phyloP scores from a whole-genome alignment of 2,797 vertebrate species.

The Urophycis tenuis region DNA sequence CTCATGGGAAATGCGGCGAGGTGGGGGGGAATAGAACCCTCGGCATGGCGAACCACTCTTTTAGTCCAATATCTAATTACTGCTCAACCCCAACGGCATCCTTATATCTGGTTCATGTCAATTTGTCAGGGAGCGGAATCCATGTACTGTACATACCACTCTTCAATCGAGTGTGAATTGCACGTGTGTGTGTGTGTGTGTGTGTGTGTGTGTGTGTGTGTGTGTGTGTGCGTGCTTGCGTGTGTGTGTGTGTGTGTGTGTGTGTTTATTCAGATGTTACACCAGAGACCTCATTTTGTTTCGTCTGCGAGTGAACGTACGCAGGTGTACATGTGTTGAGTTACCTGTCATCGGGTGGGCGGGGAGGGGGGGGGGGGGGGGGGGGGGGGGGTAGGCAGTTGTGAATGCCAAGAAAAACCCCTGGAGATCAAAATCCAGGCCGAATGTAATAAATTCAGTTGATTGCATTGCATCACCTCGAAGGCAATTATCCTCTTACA shows the following conservation, averaged over 20 bases:
- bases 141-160: conserved; percentile 7
- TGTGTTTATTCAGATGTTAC: conserved; percentile 1
- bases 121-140: neutral
- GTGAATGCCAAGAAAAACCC: no score
- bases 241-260: neutral
- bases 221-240: neutral
- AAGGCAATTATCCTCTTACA: no score
- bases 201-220: neutral
- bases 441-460: no score
- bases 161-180: conserved; percentile 20
- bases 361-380: no score
- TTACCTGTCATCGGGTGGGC: no score
- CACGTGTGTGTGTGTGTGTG: neutral
- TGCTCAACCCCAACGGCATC: conserved; percentile 8
- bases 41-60: neutral
- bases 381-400: no score
- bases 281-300: neutral
- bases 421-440: no score
- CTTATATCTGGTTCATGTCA: conserved; percentile 11
- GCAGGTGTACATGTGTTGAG: no score
- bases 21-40: neutral
- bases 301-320: neutral
- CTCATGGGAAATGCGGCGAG: neutral
- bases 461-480: no score
- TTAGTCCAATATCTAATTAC: conserved; percentile 6